phyloP scores from a whole-genome alignment of 2,888 invertebrate genomes.

The Drosophila anceps region DNA sequence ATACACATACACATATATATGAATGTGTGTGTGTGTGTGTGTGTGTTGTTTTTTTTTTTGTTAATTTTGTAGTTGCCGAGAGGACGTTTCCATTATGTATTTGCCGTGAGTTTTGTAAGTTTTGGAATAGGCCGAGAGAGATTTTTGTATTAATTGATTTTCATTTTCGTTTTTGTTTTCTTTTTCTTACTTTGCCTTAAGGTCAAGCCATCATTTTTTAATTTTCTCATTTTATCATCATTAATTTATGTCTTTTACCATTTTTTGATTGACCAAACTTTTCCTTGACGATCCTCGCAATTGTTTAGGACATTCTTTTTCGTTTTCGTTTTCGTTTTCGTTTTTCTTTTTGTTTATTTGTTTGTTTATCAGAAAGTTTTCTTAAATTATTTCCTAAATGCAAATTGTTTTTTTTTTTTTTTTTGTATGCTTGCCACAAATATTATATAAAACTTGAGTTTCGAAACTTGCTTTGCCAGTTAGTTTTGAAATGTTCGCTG shows the following conservation, averaged over 20 bases:
- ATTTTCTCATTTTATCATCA: conserved; percentile 30
- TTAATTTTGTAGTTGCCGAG: conserved; percentile 64
- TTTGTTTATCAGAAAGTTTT: conserved; percentile 54
- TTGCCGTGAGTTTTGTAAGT: conserved; percentile 52
- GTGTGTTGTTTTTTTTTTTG: conserved; percentile 22
- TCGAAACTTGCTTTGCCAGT: conserved; percentile 71
- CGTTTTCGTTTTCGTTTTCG: conserved; percentile 7
- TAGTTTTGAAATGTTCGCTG: conserved; percentile 46
- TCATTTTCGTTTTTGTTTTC: conserved; percentile 16
- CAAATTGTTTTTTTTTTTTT: conserved; percentile 48
- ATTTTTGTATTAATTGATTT: conserved; percentile 27
- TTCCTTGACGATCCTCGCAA: conserved; percentile 42
- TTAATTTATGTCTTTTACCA: conserved; percentile 33
- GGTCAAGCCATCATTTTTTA: conserved; percentile 56
- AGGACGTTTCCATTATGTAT: conserved; percentile 52
- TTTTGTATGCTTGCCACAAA: conserved; percentile 69
- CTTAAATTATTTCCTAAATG: conserved; percentile 42
- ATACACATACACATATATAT: background rate
- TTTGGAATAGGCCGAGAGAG: conserved; percentile 68
- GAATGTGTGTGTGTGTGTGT: no score
- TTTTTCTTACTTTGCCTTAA: conserved; percentile 39
- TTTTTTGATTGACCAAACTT: conserved; percentile 43
- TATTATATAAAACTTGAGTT: conserved; percentile 59
- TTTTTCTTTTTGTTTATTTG: conserved; percentile 8
- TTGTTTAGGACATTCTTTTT: conserved; percentile 10